These are phyloP conservation scores for Drosophila prosaltans DNA, from an alignment of 1,140 invertebrate genomes.

Conservation along the genomic window DNA sequence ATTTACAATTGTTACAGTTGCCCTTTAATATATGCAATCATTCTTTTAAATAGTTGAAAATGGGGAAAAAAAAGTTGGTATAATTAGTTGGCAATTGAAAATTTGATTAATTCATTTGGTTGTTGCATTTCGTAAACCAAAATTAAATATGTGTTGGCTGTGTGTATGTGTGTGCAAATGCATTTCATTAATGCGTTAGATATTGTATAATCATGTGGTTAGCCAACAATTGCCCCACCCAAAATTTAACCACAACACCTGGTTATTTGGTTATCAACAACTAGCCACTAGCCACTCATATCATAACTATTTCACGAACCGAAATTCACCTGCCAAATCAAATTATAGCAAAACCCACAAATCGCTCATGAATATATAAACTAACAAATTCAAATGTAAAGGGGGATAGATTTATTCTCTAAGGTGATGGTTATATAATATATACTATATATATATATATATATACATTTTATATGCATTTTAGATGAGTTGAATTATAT, in stretches of 20 bases:
- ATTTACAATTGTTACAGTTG: too few species aligned
- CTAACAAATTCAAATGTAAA: not conserved
- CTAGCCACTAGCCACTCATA: conserved; percentile 20
- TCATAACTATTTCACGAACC: conserved; percentile 18
- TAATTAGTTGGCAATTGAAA: conserved; percentile 32
- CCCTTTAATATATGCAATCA: too few species aligned
- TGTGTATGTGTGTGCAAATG: conserved; percentile 34
- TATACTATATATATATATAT: too few species aligned
- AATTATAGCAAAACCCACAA: conserved; percentile 20
- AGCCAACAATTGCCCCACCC: conserved; percentile 32
- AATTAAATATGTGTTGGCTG: conserved; percentile 46
- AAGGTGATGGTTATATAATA: not conserved
- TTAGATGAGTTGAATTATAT: too few species aligned
- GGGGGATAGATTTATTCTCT: not conserved
- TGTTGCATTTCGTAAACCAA: conserved; percentile 29
- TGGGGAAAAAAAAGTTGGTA: conserved; percentile 27
- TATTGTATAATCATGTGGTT: conserved; percentile 55
- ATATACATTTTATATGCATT: too few species aligned
- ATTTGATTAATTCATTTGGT: conserved; percentile 13
- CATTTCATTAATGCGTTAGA: conserved; percentile 49
- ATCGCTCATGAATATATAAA: conserved; percentile 50
- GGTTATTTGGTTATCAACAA: not conserved
- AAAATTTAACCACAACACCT: conserved; percentile 5
- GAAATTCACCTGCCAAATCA: conserved; percentile 25
- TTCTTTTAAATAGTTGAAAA: conserved; percentile 31